Conservation (phyloP, 1,140 invertebrate species). For the Cydia fagiglandana region DNA sequence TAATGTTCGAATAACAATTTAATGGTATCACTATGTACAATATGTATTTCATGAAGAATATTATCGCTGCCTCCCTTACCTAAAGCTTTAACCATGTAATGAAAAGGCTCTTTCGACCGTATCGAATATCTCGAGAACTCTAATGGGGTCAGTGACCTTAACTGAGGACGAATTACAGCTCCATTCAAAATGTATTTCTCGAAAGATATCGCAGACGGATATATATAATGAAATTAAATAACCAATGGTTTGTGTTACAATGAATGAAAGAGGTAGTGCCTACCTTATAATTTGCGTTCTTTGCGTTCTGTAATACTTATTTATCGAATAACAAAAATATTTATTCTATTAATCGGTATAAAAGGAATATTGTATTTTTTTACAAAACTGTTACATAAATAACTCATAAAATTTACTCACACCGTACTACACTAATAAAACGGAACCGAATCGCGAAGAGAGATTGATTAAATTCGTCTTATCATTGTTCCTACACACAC, state of each 20-base stretch:
- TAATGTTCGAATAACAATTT: neutral
- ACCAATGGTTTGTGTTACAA: neutral
- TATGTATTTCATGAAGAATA: neutral
- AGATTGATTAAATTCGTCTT: no score
- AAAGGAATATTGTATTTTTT: no score
- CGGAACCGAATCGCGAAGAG: no score
- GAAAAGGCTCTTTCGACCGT: neutral
- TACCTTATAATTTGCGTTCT: no score
- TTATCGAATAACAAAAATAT: no score
- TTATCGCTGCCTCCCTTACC: neutral
- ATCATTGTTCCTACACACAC: no score
- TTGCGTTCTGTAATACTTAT: no score
- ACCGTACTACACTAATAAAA: no score
- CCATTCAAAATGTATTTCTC: neutral
- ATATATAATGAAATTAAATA: neutral
- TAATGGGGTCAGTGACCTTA: slow-evolving; percentile 17
- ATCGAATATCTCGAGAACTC: slow-evolving; percentile 14
- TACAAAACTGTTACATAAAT: no score
- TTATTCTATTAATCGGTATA: no score
- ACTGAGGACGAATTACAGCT: slow-evolving; percentile 8
- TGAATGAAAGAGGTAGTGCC: no score
- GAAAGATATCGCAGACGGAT: neutral
- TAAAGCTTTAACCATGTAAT: neutral
- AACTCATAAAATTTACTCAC: no score
- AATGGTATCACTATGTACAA: neutral